Percentiles rank a stretch among this genome's conserved stretches.
These are phyloP conservation scores for Charanyca ferruginea DNA, from an alignment of 2,888 invertebrate genomes.

Conservation along the genomic window DNA sequence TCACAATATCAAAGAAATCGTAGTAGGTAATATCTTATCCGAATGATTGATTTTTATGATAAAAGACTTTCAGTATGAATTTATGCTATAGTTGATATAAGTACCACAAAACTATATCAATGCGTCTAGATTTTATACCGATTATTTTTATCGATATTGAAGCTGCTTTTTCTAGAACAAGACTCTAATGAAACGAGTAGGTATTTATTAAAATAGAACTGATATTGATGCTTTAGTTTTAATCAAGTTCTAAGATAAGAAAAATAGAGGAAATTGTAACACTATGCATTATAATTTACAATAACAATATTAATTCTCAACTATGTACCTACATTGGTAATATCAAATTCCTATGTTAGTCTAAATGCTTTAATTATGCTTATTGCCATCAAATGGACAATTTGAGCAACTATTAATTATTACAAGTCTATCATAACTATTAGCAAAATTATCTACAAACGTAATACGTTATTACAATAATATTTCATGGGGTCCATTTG, in stretches of 20 bases:
- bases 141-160: not conserved
- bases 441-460: conserved; percentile 42
- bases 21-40: not conserved
- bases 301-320: conserved; percentile 33
- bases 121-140: too few relatives aligned
- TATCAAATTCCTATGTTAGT: conserved; percentile 28
- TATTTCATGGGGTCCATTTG: conserved; percentile 7
- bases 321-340: conserved; percentile 32
- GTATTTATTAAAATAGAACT: conserved; percentile 8
- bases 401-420: conserved; percentile 70
- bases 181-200: not conserved
- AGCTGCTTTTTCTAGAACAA: not conserved
- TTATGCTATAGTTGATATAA: not conserved
- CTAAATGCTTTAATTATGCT: conserved; percentile 55
- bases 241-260: conserved; percentile 4
- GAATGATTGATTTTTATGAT: not conserved
- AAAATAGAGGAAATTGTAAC: conserved; percentile 32
- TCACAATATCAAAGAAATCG: not conserved
- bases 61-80: not conserved
- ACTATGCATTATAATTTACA: conserved; percentile 41
- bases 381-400: conserved; percentile 72
- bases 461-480: conserved; percentile 11
- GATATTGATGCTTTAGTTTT: not conserved
- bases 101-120: conserved; percentile 11
- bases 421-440: conserved; percentile 9